Conservation (phyloP, 92 coral and sea anemone genomes). For the Metridium senile region DNA sequence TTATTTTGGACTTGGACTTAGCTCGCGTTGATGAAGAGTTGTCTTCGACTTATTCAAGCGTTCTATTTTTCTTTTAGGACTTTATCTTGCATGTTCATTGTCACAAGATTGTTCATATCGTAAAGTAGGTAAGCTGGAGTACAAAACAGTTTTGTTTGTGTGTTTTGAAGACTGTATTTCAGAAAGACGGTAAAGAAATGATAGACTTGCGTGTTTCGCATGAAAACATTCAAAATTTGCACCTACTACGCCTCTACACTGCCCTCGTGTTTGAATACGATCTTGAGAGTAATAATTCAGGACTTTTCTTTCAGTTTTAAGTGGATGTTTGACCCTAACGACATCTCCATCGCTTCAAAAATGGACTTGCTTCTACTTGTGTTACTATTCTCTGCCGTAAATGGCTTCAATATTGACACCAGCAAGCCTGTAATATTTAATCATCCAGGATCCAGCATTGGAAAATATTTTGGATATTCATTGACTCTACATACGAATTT, state of each 20-base stretch:
- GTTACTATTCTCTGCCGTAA: constrained; percentile 2
- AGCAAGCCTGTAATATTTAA: constrained; percentile 23
- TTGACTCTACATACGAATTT: constrained; percentile 49
- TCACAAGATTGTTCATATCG: background rate
- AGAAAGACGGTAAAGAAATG: constrained; percentile 1
- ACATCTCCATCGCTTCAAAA: constrained; percentile 7
- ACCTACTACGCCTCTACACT: background rate
- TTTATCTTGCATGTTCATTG: background rate
- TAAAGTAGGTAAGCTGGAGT: constrained; percentile 12
- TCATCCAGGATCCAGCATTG: constrained; percentile 19
- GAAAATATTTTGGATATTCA: constrained; percentile 58
- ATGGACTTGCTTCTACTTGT: constrained; percentile 14
- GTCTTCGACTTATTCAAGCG: background rate
- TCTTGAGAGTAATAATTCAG: constrained; percentile 1
- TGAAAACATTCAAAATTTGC: constrained; percentile 3
- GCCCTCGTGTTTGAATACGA: background rate
- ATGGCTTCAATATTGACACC: constrained; percentile 55
- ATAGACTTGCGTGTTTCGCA: too few relatives aligned
- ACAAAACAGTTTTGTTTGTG: too few relatives aligned
- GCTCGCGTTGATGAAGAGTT: constrained; percentile 12
- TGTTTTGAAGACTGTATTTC: constrained; percentile 8
- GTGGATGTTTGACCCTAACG: constrained; percentile 31
- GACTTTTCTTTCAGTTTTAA: constrained; percentile 23
- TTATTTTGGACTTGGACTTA: constrained; percentile 13
- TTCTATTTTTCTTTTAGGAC: background rate